These are phyloP conservation scores for Otolemur crassicaudatus DNA, from an alignment of 2,797 vertebrate genomes.

Conservation along the genomic window DNA sequence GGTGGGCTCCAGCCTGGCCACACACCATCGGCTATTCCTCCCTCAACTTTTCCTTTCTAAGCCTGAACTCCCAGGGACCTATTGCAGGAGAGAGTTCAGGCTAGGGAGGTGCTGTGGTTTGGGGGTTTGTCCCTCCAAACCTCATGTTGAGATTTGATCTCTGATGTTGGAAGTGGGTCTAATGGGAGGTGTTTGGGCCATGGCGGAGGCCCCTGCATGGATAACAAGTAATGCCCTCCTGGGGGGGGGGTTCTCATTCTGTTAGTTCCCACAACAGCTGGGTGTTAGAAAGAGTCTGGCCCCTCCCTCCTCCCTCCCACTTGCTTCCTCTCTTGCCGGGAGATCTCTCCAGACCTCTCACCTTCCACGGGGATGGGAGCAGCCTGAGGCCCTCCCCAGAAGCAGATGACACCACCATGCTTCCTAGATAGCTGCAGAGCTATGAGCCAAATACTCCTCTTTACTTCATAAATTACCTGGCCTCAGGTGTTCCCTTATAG, in stretches of 20 bases:
- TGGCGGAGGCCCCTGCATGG: not conserved
- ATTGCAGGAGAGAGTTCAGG: not conserved
- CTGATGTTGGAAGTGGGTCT: too few species aligned
- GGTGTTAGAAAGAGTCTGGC: not conserved
- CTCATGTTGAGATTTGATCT: too few species aligned
- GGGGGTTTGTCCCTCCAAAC: too few species aligned
- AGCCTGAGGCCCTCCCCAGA: too few species aligned
- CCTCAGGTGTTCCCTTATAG: not conserved
- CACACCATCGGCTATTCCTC: fast-evolving
- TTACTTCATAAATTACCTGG: not conserved
- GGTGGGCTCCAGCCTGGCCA: not conserved
- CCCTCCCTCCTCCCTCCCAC: too few species aligned
- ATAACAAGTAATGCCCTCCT: not conserved
- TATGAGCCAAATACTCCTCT: not conserved
- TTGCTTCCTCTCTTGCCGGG: too few species aligned
- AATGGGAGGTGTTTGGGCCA: too few species aligned
- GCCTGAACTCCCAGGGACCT: too few species aligned
- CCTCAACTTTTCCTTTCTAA: not conserved
- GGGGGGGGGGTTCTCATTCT: not conserved
- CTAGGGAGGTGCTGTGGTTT: not conserved
- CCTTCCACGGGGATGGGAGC: not conserved
- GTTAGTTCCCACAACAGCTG: not conserved
- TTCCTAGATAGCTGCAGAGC: not conserved
- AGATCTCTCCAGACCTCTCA: not conserved
- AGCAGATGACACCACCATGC: not conserved